phyloP scores from a whole-genome alignment of 2,113 vertebrate genomes.

The Gallinago paraguaiae region DNA sequence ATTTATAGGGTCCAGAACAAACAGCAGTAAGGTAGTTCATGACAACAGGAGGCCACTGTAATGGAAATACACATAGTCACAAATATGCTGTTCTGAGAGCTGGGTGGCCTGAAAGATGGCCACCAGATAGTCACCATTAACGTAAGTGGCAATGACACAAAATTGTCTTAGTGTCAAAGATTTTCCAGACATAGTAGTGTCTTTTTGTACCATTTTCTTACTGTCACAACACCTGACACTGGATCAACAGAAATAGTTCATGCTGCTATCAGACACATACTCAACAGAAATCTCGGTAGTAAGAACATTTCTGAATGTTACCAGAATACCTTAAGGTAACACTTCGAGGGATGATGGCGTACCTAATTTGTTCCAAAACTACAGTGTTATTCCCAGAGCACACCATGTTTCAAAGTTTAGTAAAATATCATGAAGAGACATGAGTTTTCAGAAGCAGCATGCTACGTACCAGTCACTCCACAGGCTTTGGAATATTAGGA shows the following conservation, averaged over 20 bases:
- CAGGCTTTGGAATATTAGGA: background rate
- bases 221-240: background rate
- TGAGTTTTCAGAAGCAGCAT: background rate
- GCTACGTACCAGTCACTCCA: background rate
- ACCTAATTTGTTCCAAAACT: background rate
- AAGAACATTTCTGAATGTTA: background rate
- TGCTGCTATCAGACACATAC: background rate
- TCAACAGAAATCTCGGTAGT: background rate
- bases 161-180: background rate
- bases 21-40: background rate
- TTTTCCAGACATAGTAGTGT: background rate
- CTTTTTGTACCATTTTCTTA: background rate
- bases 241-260: background rate
- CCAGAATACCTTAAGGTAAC: background rate
- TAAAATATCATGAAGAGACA: background rate
- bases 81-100: background rate
- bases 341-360: background rate
- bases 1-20: background rate
- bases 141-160: background rate
- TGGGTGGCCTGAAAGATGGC: background rate
- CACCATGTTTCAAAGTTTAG: background rate
- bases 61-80: background rate
- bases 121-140: background rate
- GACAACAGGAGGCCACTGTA: background rate
- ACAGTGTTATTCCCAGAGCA: background rate